phyloP scores from a whole-genome alignment of 2,797 vertebrate genomes.

The Poeciliopsis turneri region DNA sequence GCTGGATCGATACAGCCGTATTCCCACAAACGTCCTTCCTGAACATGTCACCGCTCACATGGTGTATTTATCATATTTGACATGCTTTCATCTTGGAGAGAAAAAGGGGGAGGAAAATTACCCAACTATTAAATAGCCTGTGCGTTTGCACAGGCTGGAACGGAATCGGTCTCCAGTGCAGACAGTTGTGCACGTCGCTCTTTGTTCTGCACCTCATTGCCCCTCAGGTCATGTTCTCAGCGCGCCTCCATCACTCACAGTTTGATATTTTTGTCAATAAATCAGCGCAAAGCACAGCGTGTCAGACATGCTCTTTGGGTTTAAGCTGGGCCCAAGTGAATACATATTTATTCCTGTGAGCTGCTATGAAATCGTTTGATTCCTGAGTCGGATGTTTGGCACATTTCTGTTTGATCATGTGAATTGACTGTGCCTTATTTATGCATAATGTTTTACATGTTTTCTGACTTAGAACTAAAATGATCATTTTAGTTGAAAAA shows the following conservation, averaged over 20 bases:
- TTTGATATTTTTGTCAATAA: conserved; percentile 84
- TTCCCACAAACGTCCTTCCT: conserved; percentile 54
- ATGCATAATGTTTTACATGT: conserved; percentile 55
- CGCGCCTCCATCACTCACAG: conserved; percentile 74
- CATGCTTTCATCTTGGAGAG: conserved; percentile 30
- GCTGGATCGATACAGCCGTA: conserved; percentile 60
- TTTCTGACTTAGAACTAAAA: conserved; percentile 19
- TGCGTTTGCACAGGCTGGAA: conserved; percentile 52
- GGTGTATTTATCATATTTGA: conserved; percentile 76
- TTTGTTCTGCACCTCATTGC: conserved; percentile 81
- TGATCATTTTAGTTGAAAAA: neutral
- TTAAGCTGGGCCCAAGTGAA: conserved; percentile 66
- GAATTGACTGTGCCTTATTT: conserved; percentile 58
- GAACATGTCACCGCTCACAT: conserved; percentile 56
- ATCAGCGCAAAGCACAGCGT: conserved; percentile 73
- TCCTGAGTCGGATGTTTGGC: conserved; percentile 59
- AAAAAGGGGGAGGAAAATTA: conserved; percentile 54
- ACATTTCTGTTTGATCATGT: conserved; percentile 72
- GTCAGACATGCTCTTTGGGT: conserved; percentile 74
- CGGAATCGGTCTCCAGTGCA: conserved; percentile 64
- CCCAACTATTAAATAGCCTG: conserved; percentile 62
- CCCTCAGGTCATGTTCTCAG: conserved; percentile 76
- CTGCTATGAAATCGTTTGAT: conserved; percentile 72
- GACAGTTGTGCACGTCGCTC: conserved; percentile 72
- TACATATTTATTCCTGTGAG: conserved; percentile 78